Base-by-base conservation (phyloP, 2,797 vertebrate species). In the Enteromius unitaeniatus region DNA sequence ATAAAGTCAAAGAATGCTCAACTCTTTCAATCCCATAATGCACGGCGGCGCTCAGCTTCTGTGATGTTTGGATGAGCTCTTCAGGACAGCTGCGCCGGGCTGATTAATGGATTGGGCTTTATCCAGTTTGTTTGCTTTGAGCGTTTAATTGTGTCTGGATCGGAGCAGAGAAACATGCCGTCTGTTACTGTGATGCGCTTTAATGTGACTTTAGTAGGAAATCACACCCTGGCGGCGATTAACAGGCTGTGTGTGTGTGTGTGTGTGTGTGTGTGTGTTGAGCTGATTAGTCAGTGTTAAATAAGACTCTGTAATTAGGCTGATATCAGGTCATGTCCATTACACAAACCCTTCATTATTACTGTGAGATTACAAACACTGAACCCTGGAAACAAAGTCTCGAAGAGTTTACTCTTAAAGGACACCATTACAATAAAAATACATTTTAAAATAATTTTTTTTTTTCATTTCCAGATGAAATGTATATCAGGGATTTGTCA, bases 21-120 rank as follows among this genome's bases (percentile, higher is more conserved):
- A 19, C 49, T 17, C 21, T 21, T 21, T 53, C 17, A 21, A 21
- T 53, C 49, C 49, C 17, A 21, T 53, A 53, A 53, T 53, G 49
- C 49, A 51, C 49, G 17, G 17, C 17, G 6, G 6, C 17, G 4
- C 49, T 51, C 49, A 6, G 49, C 49, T 19, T 51, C 17, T 47
- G 62, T 53, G 42, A 40, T 81, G 55, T 77, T 67, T 67, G 67
- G 75, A 77, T 78, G 26, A 58, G 60, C 47, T n/a, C 64, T 28
- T 19, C 26, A 26, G 40, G 67, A 70, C 49, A 58, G 51, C 49
- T 79, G 77, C 7, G 77, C 49, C 62, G 17, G 81, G 73, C 26
- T 84, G 64, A 70, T 77, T 84, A 49, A 72, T 31, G 68, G 37
- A 60, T 72, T 81, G 51, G 68, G 79, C 67, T 60, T 81, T 19